Evolutionary conservation across 2,888 invertebrate species (phyloP).

Genomic region (Drosophila monieri): DNA sequence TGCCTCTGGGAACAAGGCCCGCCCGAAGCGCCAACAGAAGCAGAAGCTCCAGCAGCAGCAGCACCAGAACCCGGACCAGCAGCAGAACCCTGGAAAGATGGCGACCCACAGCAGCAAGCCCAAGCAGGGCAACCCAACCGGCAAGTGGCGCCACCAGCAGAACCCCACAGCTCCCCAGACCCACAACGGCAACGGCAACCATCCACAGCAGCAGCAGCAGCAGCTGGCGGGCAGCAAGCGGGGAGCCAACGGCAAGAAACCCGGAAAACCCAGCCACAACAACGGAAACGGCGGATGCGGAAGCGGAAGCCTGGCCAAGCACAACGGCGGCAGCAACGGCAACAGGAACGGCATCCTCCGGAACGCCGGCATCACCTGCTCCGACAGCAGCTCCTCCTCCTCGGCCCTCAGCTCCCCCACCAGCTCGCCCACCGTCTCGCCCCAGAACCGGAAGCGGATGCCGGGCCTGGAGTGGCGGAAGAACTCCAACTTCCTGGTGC

Average conservation of each 20-base stretch:
- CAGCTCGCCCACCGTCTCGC: slow-evolving; percentile 76
- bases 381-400: slow-evolving; percentile 45
- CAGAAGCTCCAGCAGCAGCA: slow-evolving; percentile 4
- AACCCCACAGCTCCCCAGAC: slow-evolving; percentile 4
- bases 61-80: slow-evolving; percentile 43
- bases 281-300: slow-evolving; percentile 28
- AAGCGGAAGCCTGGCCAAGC: slow-evolving; percentile 6
- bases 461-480: slow-evolving; percentile 23
- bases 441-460: slow-evolving; percentile 49
- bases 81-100: slow-evolving; percentile 19
- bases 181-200: slow-evolving; percentile 5
- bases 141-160: slow-evolving; percentile 53
- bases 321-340: slow-evolving; percentile 17
- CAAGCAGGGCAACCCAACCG: slow-evolving; percentile 31
- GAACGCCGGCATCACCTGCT: slow-evolving; percentile 14
- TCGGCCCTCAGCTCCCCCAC: slow-evolving; percentile 73
- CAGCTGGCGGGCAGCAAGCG: slow-evolving; percentile 19
- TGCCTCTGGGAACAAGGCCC: slow-evolving; percentile 45
- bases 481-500: slow-evolving; percentile 60
- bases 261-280: slow-evolving; percentile 20
- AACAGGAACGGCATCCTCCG: slow-evolving; percentile 29
- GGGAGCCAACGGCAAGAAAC: slow-evolving; percentile 33
- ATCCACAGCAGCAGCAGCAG: slow-evolving; percentile 15
- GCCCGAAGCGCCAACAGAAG: slow-evolving; percentile 58
- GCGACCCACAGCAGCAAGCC: neutral